Percentiles rank a stretch among this genome's conserved stretches.
Conservation (phyloP, 2,888 invertebrate genomes). For the Agrilus biguttatus region DNA sequence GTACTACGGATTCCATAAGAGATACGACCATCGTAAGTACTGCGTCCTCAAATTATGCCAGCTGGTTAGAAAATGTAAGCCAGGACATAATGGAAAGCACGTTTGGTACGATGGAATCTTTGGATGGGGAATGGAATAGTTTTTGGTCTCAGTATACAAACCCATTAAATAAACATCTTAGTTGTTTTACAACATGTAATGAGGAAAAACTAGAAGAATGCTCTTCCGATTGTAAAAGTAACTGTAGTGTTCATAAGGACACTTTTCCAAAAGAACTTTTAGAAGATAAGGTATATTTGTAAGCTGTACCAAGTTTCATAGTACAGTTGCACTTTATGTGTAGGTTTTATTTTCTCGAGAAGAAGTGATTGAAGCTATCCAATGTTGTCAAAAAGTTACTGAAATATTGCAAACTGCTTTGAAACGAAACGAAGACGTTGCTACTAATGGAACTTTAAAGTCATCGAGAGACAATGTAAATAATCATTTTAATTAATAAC, state of each 20-base stretch:
- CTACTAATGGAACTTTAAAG: slow-evolving; percentile 3
- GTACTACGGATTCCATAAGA: slow-evolving; percentile 12
- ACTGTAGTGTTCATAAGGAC: slow-evolving; percentile 26
- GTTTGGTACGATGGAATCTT: slow-evolving; percentile 10
- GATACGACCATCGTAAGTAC: slow-evolving; percentile 21
- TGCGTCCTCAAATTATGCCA: slow-evolving; percentile 27
- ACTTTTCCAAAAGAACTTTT: slow-evolving; percentile 19
- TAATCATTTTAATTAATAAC: too few relatives aligned
- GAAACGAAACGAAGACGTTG: slow-evolving; percentile 20
- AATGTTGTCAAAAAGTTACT: slow-evolving; percentile 25
- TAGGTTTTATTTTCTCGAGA: slow-evolving; percentile 22
- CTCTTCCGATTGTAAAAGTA: slow-evolving; percentile 25
- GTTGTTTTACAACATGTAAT: slow-evolving; percentile 16
- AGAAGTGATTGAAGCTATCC: slow-evolving; percentile 26
- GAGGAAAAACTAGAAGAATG: slow-evolving; percentile 22
- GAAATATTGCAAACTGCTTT: slow-evolving; percentile 29
- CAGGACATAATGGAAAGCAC: slow-evolving; percentile 23
- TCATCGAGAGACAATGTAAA: too few relatives aligned
- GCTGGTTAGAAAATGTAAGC: slow-evolving; percentile 30
- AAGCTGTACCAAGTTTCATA: background rate
- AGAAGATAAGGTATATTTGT: background rate
- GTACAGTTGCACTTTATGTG: too few relatives aligned
- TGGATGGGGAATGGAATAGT: slow-evolving; percentile 32
- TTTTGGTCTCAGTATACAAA: slow-evolving; percentile 33
- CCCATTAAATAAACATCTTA: slow-evolving; percentile 15